Evolutionary conservation across 2,888 invertebrate species (phyloP), one percentile per base, ranked within the genome.

Genomic region (Drymonia ruficornis): DNA sequence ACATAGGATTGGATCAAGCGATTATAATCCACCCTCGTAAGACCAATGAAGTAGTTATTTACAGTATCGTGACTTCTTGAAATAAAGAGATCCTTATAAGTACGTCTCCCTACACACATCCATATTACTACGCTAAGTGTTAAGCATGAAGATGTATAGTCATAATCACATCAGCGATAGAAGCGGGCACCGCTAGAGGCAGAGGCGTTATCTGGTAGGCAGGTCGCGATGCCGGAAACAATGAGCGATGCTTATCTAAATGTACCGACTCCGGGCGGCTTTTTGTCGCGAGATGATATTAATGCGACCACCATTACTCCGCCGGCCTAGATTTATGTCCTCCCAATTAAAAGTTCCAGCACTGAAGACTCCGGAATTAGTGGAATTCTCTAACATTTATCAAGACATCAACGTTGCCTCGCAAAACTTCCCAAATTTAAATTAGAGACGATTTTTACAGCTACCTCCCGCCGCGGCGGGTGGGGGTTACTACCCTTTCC

Each of bases 401-500:
- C 92, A 92, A 92, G 90, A 89, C 91, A 92, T 92, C 92, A 92
- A 84, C 87, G 86, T 86, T 80, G 89, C 85, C 85, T 81, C 86
- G 86, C 86, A 86, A 89, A 92, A 92, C 90, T 92, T 92, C 91
- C 92, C 88, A 92, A 92, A 92, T 92, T 92, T 92, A 92, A 92
- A 92, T 92, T 92, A 92, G 90, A 92, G 91, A 92, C 92, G 91
- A 92, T 92, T 92, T 92, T 91, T 92, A 91, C 92, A 91, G 91
- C 92, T 87, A 88, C 91, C 91, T 87, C 91, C 90, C 86, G 73
- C 62, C 73, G 77, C 82, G 83, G 83, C 82, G 73, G 67, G 69
- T 76, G 86, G 89, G 88, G 84, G 80, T 71, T 77, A 86, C 89
- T 93, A 91, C 93, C 93, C 93, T 93, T 93, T 93, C 91, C 93